Conservation (phyloP, 2,888 invertebrate species). For the Harpalus rufipes region DNA sequence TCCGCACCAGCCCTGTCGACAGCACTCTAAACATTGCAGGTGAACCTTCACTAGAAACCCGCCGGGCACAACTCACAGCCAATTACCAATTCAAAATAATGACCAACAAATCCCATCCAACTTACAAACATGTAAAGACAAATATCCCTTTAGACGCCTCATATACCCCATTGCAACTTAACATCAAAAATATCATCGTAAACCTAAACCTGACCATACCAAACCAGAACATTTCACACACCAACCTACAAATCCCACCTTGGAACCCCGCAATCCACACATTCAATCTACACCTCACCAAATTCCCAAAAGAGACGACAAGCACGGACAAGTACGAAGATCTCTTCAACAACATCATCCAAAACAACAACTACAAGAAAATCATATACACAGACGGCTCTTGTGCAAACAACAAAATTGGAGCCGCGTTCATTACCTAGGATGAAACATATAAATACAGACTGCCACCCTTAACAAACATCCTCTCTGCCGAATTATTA, state of each 20-base stretch:
- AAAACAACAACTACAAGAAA: too few species aligned
- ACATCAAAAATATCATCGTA: too few species aligned
- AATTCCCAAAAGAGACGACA: constrained; percentile 1
- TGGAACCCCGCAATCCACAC: background rate
- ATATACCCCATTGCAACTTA: constrained; percentile 19
- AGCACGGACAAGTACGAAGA: too few species aligned
- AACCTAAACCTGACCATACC: constrained; percentile 11
- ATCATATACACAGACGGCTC: constrained; percentile 37
- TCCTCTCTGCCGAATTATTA: constrained; percentile 20
- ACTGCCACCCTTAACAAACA: background rate
- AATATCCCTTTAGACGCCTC: background rate
- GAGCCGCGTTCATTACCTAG: constrained; percentile 11
- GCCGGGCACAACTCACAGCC: constrained; percentile 37
- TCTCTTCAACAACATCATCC: constrained; percentile 23
- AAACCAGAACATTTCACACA: too few species aligned
- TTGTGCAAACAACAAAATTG: constrained; percentile 1
- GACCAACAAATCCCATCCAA: constrained; percentile 21
- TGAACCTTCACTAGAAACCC: constrained; percentile 46
- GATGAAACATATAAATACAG: constrained; percentile 7
- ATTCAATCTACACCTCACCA: background rate
- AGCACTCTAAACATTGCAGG: too few species aligned
- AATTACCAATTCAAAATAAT: background rate
- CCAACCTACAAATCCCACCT: too few species aligned
- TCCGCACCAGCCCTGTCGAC: constrained; percentile 60
- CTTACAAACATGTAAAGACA: constrained; percentile 6